These are phyloP conservation scores for Menura novaehollandiae DNA, from an alignment of 2,113 vertebrate species.

Conservation along the genomic window DNA sequence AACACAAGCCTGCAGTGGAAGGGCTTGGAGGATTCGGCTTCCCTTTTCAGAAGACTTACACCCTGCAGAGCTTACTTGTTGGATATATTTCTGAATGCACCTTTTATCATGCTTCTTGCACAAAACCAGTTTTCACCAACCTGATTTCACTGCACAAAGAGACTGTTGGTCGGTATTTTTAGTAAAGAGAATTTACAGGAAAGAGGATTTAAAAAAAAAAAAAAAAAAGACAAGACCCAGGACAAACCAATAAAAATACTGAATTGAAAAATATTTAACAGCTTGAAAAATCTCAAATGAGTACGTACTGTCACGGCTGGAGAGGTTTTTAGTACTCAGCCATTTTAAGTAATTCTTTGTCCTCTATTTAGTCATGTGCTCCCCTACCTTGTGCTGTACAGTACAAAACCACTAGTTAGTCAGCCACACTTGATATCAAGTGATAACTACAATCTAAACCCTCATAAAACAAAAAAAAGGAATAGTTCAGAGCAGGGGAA, in stretches of 20 bases:
- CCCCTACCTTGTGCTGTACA: background rate
- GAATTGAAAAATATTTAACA: slow-evolving; percentile 43
- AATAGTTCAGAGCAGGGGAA: background rate
- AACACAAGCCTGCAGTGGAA: background rate
- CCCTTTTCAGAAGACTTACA: slow-evolving; percentile 56
- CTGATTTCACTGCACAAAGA: slow-evolving; percentile 33
- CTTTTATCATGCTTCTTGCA: slow-evolving; percentile 53
- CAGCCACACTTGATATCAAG: background rate
- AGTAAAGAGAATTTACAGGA: slow-evolving; percentile 24
- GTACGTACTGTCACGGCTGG: background rate
- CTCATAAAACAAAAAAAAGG: background rate
- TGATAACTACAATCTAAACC: background rate
- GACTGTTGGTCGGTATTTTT: background rate
- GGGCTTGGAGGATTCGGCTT: slow-evolving; percentile 43
- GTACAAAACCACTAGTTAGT: background rate
- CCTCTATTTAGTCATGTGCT: slow-evolving; percentile 13
- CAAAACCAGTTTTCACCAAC: slow-evolving; percentile 49
- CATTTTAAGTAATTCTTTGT: slow-evolving; percentile 48
- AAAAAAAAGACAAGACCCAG: background rate
- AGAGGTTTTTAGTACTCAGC: slow-evolving; percentile 20
- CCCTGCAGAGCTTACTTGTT: slow-evolving; percentile 52
- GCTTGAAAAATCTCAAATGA: slow-evolving; percentile 9
- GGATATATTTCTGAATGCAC: slow-evolving; percentile 51
- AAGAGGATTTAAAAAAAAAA: background rate
- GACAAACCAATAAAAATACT: slow-evolving; percentile 38